Base-by-base conservation (phyloP, 2,888 invertebrate genomes). In the Maniola hyperantus region DNA sequence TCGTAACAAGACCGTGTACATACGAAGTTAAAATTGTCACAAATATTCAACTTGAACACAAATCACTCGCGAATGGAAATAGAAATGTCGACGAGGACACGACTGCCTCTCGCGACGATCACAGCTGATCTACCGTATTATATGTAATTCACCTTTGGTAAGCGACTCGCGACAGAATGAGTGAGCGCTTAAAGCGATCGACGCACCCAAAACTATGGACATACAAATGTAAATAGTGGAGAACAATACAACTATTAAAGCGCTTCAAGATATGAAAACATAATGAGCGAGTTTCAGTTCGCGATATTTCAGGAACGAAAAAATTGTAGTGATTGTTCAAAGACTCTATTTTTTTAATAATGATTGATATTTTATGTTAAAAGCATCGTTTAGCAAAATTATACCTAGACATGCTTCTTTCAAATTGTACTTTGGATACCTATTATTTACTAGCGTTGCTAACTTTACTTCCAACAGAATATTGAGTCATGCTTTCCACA, bases 91-190 rank as follows among this genome's bases (percentile, higher is more conserved):
- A 68, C 73, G 74, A 69, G 73, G 71, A 76, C 83, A 78, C 89
- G 89, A 83, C 84, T 74, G 79, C 71, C 79, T 75, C 78, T 70
- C 78, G 75, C 81, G 78, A 78, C 77, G 77, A 76, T 71, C 72
- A 75, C 83, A 84, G 83, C 79, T 84, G 83, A 82, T 84, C 80
- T 81, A 86, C 87, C 85, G 83, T 76, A 74, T 72, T 83, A 51
- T 84, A 83, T 75, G 74, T 77, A 76, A 75, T 73, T 74, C 72
- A 71, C 71, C 74, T 72, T 71, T 36, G 13, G 20, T 55, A 13
- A 18, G 39, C 6, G 34, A 39, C 6, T 71, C 64, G 71, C 72
- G 64, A 71, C 69, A 61, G 68, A 74, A 70, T 66, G 68, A 72
- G 67, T 70, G 65, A 75, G 76, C 77, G 77, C 73, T 76, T 73